phyloP scores from a whole-genome alignment of 1,140 invertebrate genomes.

The Zaprionus ghesquierei region DNA sequence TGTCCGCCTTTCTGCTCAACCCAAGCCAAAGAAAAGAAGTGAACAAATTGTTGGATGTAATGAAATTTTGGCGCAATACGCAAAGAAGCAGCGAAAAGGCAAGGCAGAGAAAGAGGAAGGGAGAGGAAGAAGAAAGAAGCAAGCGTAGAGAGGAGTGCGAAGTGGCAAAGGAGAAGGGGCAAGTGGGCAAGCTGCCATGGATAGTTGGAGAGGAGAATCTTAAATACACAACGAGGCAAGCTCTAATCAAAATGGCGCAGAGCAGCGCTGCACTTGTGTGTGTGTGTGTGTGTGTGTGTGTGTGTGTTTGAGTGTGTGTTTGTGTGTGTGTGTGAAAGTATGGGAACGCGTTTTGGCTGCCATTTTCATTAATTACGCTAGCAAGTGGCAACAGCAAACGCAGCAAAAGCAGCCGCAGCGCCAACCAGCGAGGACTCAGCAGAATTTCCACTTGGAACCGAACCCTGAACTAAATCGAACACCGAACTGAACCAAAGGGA shows the following conservation, averaged over 20 bases:
- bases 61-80: slow-evolving; percentile 63
- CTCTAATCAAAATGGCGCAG: slow-evolving; percentile 33
- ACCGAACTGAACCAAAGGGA: slow-evolving; percentile 17
- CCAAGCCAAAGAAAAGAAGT: slow-evolving; percentile 13
- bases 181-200: slow-evolving; percentile 1
- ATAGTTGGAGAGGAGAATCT: slow-evolving; percentile 15
- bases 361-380: slow-evolving; percentile 68
- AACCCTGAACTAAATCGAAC: slow-evolving; percentile 22
- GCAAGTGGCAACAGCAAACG: slow-evolving; percentile 28
- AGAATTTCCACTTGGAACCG: slow-evolving; percentile 14
- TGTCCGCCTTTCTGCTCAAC: neutral
- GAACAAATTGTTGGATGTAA: slow-evolving; percentile 41
- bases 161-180: neutral
- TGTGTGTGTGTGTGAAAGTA: slow-evolving; percentile 9
- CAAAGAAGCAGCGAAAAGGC: slow-evolving; percentile 5
- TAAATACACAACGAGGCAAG: neutral
- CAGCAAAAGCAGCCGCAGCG: neutral
- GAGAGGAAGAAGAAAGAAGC: neutral
- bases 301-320: neutral
- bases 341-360: slow-evolving; percentile 24
- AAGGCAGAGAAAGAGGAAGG: neutral
- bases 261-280: neutral
- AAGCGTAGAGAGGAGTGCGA: neutral
- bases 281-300: slow-evolving; percentile 6
- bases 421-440: slow-evolving; percentile 3